Evolutionary conservation across 2,797 vertebrate species (phyloP), one percentile per base, ranked within the genome.

Genomic region (Pipistrellus kuhlii): DNA sequence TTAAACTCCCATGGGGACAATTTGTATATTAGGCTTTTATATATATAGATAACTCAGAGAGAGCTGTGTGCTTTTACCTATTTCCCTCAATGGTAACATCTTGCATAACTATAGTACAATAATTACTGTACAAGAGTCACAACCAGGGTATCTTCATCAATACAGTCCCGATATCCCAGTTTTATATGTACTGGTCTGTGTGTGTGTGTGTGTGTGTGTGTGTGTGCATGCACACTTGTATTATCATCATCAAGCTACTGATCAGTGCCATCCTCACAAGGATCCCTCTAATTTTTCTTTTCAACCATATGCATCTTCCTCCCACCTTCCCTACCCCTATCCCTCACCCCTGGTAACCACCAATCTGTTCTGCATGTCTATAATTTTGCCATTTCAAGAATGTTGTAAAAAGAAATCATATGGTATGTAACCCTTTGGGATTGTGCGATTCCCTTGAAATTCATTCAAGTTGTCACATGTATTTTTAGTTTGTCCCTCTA

Each of bases 341-440:
- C 11, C 7, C 25, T 73, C 62, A 23, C 35, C 25, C 27, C 32
- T 86, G 46, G 30, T n/a, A 62, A 69, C 7, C 51, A 64, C 27
- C 66, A 25, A 51, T 55, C 32, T 90, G 13, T 68, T 73, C 18
- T 77, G 25, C 30, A 46, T 69, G 88, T 88, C 57, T 92, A 15
- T 85, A 35, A 48, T 85, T 81, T 94, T 94, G 4, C 69, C n/a
- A 18, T 82, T 78, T 88, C 32, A 81, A 41, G 13, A 88, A 57
- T 88, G 59, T 82, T 10, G 7, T 64, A 53, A 46, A 69, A 75
- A 46, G 35, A 30, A 72, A 68, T 4, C 32, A 8, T 53, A 46
- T 2, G 59, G 4, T 46, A 15, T 32, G 4, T 68, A 68, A 27
- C 21, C 44, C 68, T 81, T 81, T 32, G 51, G 76, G 13, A 38